Evolutionary conservation across 2,113 vertebrate genomes (phyloP).

Genomic region (Coracopsis vasa): DNA sequence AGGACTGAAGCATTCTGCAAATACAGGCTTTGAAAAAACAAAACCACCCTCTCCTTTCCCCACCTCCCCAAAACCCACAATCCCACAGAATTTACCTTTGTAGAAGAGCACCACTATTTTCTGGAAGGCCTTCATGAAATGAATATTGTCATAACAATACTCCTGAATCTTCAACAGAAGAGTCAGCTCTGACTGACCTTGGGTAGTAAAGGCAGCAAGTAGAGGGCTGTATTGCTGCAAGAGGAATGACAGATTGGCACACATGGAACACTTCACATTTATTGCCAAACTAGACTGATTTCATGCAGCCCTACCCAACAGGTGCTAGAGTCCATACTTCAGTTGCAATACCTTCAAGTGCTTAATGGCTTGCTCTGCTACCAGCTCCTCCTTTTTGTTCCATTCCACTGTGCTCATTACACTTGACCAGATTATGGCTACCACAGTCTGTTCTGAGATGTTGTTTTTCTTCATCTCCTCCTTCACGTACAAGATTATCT

Average conservation of each 20-base stretch:
- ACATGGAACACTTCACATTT: background rate
- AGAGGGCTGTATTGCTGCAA: constrained; percentile 98
- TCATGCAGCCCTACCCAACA: rapidly evolving
- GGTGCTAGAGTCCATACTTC: background rate
- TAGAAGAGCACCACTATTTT: constrained; percentile 99
- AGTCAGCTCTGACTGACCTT: constrained; percentile 97
- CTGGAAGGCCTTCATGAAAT: constrained; percentile 99
- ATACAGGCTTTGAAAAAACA: background rate
- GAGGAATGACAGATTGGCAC: background rate
- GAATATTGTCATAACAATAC: constrained; percentile 99
- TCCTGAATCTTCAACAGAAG: constrained; percentile 99
- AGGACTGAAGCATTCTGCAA: background rate
- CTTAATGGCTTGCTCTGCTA: constrained; percentile 99
- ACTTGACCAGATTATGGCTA: constrained; percentile 93
- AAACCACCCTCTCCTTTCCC: background rate
- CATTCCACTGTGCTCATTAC: constrained; percentile 97
- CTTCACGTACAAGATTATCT: constrained; percentile 92
- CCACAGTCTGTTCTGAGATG: constrained; percentile 93
- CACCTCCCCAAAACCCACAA: background rate
- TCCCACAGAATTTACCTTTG: constrained; percentile 82
- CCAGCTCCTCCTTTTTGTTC: constrained; percentile 99
- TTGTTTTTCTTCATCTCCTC: constrained; percentile 98
- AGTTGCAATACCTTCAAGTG: constrained; percentile 88
- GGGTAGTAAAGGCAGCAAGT: constrained; percentile 97
- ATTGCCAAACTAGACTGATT: background rate